Base-by-base conservation (phyloP, 2,888 invertebrate genomes). In the Troides aeacus region DNA sequence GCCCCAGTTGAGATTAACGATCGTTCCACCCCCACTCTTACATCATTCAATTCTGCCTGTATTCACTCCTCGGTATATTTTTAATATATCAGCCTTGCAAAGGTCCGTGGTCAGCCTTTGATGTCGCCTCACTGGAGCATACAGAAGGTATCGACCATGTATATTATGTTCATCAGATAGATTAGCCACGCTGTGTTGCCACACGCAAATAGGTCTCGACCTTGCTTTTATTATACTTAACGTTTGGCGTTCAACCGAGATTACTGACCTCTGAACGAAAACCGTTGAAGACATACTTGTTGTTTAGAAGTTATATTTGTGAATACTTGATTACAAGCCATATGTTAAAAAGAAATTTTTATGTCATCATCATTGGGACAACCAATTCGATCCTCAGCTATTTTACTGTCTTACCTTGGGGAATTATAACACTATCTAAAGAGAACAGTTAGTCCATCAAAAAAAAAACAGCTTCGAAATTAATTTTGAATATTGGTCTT, bases 1-100 rank as follows among this genome's bases (percentile, higher is more conserved):
- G 81, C 78, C 76, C 79, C 78, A 81, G 77, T 82, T 81, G 75
- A 79, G 77, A 79, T 81, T 81, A 81, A 80, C 77, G 79, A 78
- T 76, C 70, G 71, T 39, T 75, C 72, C 74, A 73, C 75, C 76
- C 71, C 73, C 69, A 67, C 64, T 72, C 75, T 85, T 84, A 80
- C 82, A 81, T 85, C 81, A 82, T 78, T 77, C 69, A 81, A 78
- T 80, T 78, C 74, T 78, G 75, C 74, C 72, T 71, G 72, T 74
- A 74, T 76, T 76, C 76, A 67, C 78, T 78, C 78, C 36, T 62
- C 73, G 70, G 70, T 76, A 69, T 75, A 73, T 76, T 73, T 74
- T 71, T 71, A 65, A 68, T 68, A 71, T 68, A 69, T 8, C 58
- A 68, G 42, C 71, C 68, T 68, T 68, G 71, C 68, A 64, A 4